phyloP scores from a whole-genome alignment of 1,140 invertebrate species.

The Atopsyche davidsoni region DNA sequence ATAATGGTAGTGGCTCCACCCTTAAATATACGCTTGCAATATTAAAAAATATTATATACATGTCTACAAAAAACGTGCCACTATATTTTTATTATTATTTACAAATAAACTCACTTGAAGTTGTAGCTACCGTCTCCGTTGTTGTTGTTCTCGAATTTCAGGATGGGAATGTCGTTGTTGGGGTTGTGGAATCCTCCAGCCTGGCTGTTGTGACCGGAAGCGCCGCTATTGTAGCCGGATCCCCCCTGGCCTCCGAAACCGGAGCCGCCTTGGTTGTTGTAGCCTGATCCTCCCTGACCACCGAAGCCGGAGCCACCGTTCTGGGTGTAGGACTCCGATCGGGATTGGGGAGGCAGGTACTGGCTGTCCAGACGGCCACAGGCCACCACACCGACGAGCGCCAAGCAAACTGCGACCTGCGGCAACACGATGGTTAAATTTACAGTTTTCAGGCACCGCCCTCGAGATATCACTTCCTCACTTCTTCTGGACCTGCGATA shows the following conservation, averaged over 20 bases:
- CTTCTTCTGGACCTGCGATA: no score
- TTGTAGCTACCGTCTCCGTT: slow-evolving; percentile 36
- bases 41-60: no score
- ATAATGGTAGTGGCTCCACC: no score
- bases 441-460: no score
- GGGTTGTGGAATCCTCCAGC: slow-evolving; percentile 7
- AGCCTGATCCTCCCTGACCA: background rate
- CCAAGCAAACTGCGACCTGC: no score
- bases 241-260: no score
- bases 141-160: slow-evolving; percentile 32
- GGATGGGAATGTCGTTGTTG: slow-evolving; percentile 26
- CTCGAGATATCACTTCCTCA: no score
- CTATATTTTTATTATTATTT: background rate
- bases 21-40: no score
- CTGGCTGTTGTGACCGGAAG: background rate
- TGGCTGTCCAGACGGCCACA: slow-evolving; percentile 12
- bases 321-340: background rate
- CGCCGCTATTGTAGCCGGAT: background rate
- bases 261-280: no score
- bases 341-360: slow-evolving; percentile 11
- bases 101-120: slow-evolving; percentile 32
- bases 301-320: background rate
- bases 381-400: slow-evolving; percentile 10
- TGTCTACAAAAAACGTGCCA: no score
- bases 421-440: no score